phyloP scores from a whole-genome alignment of 1,140 invertebrate species.

The Drosophila chauvacae region DNA sequence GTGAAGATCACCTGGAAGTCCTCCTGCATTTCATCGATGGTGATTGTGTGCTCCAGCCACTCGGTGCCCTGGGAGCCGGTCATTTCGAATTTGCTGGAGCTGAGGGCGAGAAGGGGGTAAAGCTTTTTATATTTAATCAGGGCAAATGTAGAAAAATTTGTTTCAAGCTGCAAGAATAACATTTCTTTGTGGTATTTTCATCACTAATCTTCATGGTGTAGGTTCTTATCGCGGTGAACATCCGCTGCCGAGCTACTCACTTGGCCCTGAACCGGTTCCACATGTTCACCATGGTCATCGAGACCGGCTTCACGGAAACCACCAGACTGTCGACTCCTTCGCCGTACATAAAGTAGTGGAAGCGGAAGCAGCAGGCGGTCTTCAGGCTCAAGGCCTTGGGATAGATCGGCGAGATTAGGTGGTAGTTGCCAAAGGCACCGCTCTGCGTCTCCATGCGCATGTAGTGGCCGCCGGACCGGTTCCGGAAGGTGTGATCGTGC shows the following conservation, averaged over 20 bases:
- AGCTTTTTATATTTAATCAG: not conserved
- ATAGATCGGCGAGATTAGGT: slow-evolving; percentile 73
- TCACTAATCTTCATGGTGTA: not conserved
- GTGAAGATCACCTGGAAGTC: slow-evolving; percentile 76
- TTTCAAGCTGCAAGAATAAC: not conserved
- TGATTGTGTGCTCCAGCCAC: slow-evolving; percentile 75
- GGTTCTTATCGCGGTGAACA: slow-evolving; percentile 6
- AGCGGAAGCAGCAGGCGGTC: slow-evolving; percentile 76
- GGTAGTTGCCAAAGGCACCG: slow-evolving; percentile 13
- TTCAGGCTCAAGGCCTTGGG: slow-evolving; percentile 53
- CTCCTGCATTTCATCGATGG: slow-evolving; percentile 66
- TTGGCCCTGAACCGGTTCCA: slow-evolving; percentile 22
- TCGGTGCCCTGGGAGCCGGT: slow-evolving; percentile 55
- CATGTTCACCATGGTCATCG: slow-evolving; percentile 43
- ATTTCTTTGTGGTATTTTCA: not conserved
- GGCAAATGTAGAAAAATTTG: not conserved
- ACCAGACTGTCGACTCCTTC: slow-evolving; percentile 62
- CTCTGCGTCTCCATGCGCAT: slow-evolving; percentile 71
- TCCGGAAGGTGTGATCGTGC: slow-evolving; percentile 73
- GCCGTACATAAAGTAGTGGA: slow-evolving; percentile 81
- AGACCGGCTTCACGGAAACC: slow-evolving; percentile 67
- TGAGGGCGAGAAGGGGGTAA: not conserved
- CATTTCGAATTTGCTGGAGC: slow-evolving; percentile 44
- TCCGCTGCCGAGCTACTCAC: slow-evolving; percentile 39
- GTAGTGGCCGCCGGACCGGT: slow-evolving; percentile 64